Evolutionary conservation across 1,140 invertebrate species (phyloP).

Genomic region (Macrobrachium nipponense): DNA sequence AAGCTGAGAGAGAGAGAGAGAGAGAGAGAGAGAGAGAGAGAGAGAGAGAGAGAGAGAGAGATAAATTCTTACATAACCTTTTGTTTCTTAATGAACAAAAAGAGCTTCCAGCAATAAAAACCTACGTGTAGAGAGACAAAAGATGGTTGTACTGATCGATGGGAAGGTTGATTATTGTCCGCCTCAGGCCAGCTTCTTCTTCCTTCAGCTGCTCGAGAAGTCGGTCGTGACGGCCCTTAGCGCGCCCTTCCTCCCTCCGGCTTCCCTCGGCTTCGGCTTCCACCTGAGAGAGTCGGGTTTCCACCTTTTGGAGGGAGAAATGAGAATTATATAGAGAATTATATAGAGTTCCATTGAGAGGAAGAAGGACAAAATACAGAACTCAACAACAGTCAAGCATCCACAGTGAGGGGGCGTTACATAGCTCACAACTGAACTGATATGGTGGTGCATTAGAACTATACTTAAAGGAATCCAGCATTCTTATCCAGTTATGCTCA

Average conservation of each 20-base stretch:
- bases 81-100: not conserved
- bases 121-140: slow-evolving; percentile 37
- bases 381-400: not conserved
- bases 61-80: not conserved
- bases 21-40: slow-evolving; percentile 10
- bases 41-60: slow-evolving; percentile 15
- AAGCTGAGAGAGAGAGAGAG: not conserved
- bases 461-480: too few relatives aligned
- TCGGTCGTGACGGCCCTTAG: slow-evolving; percentile 21
- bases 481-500: too few relatives aligned
- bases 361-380: not conserved
- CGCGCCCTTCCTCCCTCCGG: slow-evolving; percentile 36
- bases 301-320: slow-evolving; percentile 3
- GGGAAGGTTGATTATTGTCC: slow-evolving; percentile 46
- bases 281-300: slow-evolving; percentile 2
- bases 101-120: not conserved
- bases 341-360: not conserved
- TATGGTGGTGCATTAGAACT: too few relatives aligned
- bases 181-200: slow-evolving; percentile 27
- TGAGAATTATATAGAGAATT: too few relatives aligned
- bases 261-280: slow-evolving; percentile 21
- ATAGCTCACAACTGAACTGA: too few relatives aligned
- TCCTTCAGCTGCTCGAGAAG: slow-evolving; percentile 40
- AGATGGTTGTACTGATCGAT: slow-evolving; percentile 57
- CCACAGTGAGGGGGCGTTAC: not conserved